Evolutionary conservation across 1,140 invertebrate genomes (phyloP), one percentile per base, ranked within the genome.

Genomic region (Drosophila bifasciata): DNA sequence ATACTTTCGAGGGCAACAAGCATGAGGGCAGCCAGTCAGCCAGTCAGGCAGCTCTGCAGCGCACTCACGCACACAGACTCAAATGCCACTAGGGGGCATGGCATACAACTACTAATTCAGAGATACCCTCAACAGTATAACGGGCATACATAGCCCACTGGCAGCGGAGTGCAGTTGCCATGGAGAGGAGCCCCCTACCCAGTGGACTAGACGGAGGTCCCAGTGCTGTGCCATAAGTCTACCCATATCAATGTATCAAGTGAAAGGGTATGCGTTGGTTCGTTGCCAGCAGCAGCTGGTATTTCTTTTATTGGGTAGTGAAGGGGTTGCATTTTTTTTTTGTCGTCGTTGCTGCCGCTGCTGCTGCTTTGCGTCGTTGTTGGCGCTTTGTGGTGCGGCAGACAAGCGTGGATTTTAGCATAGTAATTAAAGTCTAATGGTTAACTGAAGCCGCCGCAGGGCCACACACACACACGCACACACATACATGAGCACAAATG

Each of bases 351-450:
- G 59, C 17, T 56, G 51, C 21, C 50, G 60, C 25, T 41, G 8
- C 28, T 28, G 28, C 28, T 9, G 28, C 28, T 28, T 28, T 28
- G 7, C 9, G 53, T 59, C 53, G 60, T 45, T 68, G 64, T 17
- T 68, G 64, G 41, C 40, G 62, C 64, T 79, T 69, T 70, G 59
- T 58, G 58, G 60, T 32, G 74, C 78, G 58, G 79, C 79, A 83
- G 75, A 69, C 64, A 74, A 84, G 80, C 79, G 71, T 84, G 79
- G 71, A 84, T 84, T 84, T 84, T 79, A 84, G 79, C 79, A 79
- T 69, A 84, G 79, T 76, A 84, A 84, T 85, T 84, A 84, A 85
- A 85, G 79, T 74, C 76, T 85, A 84, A 84, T 84, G 79, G 80
- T 79, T 84, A 84, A 84, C 70, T 84, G 71, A 84, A 84, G 79